Evolutionary conservation across 2,797 vertebrate genomes (phyloP).

Genomic region (Podarcis siculus): DNA sequence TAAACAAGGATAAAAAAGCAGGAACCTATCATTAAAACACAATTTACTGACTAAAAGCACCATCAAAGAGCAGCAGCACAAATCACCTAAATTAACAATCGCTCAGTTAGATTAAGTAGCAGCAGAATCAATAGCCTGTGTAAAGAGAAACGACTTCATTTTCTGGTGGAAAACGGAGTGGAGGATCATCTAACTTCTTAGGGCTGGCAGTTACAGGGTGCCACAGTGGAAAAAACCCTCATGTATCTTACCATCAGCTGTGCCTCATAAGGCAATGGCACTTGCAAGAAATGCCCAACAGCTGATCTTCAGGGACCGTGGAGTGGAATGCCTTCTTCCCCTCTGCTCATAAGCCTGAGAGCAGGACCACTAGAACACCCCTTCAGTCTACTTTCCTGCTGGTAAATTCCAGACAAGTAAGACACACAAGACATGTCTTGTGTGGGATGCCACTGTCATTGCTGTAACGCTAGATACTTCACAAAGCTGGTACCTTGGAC

Average conservation of each 20-base stretch:
- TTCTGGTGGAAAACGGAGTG: background rate
- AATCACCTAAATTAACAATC: background rate
- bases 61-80: background rate
- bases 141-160: background rate
- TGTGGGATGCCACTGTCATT: background rate
- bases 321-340: constrained; percentile 23
- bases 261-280: background rate
- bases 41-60: background rate
- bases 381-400: background rate
- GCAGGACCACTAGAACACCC: background rate
- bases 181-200: background rate
- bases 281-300: background rate
- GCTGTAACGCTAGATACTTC: background rate
- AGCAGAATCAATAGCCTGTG: background rate
- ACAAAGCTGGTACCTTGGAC: background rate
- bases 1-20: background rate
- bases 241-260: background rate
- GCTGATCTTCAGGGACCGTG: background rate
- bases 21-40: background rate
- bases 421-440: background rate
- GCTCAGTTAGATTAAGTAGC: background rate
- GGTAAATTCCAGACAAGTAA: background rate
- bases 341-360: background rate
- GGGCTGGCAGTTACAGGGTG: background rate
- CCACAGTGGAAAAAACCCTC: too few species aligned